phyloP scores from a whole-genome alignment of 2,113 vertebrate species.

The Urocynchramus pylzowi region DNA sequence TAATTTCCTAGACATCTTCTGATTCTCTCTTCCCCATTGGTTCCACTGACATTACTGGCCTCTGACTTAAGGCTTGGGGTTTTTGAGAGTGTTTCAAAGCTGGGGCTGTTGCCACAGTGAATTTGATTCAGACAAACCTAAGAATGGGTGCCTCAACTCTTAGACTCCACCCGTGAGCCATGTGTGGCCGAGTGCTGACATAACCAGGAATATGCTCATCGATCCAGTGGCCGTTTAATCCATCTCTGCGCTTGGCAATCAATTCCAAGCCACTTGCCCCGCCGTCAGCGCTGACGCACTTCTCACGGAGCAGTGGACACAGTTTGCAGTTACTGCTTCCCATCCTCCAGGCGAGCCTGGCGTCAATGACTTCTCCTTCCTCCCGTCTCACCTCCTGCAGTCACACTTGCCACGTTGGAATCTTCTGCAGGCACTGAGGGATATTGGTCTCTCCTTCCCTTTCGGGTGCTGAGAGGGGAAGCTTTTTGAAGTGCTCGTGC shows the following conservation, averaged over 20 bases:
- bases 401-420: neutral
- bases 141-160: neutral
- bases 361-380: neutral
- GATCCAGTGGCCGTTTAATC: neutral
- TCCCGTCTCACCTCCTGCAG: fast-evolving
- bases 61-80: neutral
- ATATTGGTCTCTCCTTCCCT: neutral
- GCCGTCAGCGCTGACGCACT: neutral
- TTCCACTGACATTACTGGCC: neutral
- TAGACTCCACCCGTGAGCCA: fast-evolving
- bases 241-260: neutral
- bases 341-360: neutral
- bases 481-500: neutral
- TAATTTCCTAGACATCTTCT: neutral
- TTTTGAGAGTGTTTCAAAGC: neutral
- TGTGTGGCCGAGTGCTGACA: neutral
- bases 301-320: neutral
- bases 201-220: neutral
- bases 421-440: neutral
- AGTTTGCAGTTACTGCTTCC: neutral
- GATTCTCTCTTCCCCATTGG: neutral
- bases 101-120: neutral
- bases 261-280: neutral
- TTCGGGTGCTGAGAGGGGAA: neutral
- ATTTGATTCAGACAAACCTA: neutral